Evolutionary conservation across 2,113 vertebrate genomes (phyloP).

Genomic region (Quiscalus mexicanus): DNA sequence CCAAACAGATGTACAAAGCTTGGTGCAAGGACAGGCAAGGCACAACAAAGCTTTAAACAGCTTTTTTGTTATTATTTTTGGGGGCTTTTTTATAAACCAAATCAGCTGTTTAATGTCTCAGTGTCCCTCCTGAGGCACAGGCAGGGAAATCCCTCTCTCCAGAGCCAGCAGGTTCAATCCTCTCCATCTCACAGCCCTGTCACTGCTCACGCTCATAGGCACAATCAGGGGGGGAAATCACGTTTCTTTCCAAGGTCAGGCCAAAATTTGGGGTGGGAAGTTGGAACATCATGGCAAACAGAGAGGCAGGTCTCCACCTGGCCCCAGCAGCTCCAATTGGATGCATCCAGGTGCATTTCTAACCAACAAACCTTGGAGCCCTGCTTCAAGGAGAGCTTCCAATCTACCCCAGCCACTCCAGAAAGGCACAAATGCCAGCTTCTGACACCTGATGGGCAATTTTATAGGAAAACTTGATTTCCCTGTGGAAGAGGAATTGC

Average conservation of each 20-base stretch:
- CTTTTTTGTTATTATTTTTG: background rate
- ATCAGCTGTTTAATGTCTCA: background rate
- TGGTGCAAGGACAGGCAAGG: background rate
- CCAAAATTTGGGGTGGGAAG: background rate
- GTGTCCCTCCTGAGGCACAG: background rate
- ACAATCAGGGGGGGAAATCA: rapidly evolving
- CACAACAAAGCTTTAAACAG: background rate
- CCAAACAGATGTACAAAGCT: background rate
- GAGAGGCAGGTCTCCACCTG: background rate
- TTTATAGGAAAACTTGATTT: background rate
- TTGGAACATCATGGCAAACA: background rate
- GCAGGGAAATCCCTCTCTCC: background rate
- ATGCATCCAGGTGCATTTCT: background rate
- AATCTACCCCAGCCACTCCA: background rate
- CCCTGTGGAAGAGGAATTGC: background rate
- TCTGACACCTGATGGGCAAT: background rate
- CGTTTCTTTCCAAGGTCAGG: background rate
- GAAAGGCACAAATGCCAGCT: background rate
- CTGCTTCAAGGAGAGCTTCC: background rate
- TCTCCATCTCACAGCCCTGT: background rate
- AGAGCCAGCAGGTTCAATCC: background rate
- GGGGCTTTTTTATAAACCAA: background rate
- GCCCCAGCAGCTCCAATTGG: background rate
- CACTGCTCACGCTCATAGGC: rapidly evolving
- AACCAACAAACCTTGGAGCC: background rate